These are phyloP conservation scores for Tetranychus urticae DNA, from an alignment of 1,140 invertebrate species.

Conservation along the genomic window DNA sequence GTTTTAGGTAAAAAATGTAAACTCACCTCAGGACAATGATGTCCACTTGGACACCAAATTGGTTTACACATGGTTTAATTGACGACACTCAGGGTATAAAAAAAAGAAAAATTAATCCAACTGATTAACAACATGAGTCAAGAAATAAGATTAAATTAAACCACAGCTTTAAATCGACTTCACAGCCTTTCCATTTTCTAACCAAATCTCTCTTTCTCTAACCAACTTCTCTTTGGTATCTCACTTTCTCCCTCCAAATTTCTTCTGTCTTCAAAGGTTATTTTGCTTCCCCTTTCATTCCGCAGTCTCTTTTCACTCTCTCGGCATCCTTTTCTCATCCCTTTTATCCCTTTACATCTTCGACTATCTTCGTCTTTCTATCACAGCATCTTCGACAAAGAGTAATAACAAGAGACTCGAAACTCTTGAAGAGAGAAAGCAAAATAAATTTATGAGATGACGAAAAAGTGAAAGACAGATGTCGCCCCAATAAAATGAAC, in stretches of 20 bases:
- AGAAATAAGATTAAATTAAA: neutral
- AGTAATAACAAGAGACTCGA: too few species aligned
- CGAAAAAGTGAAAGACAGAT: too few species aligned
- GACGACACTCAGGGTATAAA: neutral
- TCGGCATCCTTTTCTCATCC: neutral
- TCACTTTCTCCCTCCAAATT: too few species aligned
- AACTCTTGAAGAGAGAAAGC: too few species aligned
- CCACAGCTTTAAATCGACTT: neutral
- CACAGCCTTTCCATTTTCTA: neutral
- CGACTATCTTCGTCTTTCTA: too few species aligned
- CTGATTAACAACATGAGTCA: neutral
- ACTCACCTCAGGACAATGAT: conserved; percentile 10
- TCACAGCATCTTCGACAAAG: too few species aligned
- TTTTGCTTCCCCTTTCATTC: neutral
- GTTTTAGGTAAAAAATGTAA: neutral
- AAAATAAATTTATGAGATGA: too few species aligned
- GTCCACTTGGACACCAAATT: conserved; percentile 9
- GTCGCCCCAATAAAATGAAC: too few species aligned
- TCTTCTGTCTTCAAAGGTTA: neutral
- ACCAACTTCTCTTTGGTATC: neutral
- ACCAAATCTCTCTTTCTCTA: neutral
- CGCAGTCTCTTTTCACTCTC: neutral
- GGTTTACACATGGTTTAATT: conserved; percentile 2
- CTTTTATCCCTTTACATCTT: neutral
- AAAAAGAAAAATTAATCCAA: neutral